Base-by-base conservation (phyloP, 2,113 vertebrate species). In the Lynx canadensis region DNA sequence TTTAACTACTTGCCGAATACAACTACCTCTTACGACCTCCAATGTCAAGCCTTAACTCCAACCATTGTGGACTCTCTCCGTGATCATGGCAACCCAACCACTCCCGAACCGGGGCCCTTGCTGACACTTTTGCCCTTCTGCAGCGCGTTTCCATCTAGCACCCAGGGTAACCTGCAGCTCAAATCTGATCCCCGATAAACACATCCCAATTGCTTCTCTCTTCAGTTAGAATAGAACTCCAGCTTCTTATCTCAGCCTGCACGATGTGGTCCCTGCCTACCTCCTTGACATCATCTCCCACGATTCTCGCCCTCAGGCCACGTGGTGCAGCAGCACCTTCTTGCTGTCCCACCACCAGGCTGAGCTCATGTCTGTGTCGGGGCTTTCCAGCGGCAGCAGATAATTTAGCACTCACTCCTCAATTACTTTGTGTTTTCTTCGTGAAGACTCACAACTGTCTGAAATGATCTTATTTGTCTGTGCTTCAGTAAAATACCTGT, bases 321-420 rank as follows among this genome's bases (percentile, higher is more conserved):
- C 10, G 0, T 0, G 5, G 36, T 45, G n/a, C 2, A n/a, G 25
- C 10, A 19, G 23, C 1, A 5, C 14, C 1, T 0, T 8, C n/a
- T 89, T 65, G 41, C 57, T 36, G 25, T 29, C 78, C 36, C 48
- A 68, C 5, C 36, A 36, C 6, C 60, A 38, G 60, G 19, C 48
- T 50, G 83, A 60, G 48, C 27, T 60, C 68, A 33, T 1, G 18
- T 31, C 45, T 29, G 4, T 33, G 5, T 66, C 45, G 65, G 68
- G 6, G 23, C 27, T 52, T 36, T 48, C 65, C 4, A 71, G 55
- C 7, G 27, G 19, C 9, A 69, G 91, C 69, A 63, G 79, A 33
- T 71, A 60, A 57, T 78, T 68, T 38, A n/a, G 73, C n/a, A 23
- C 33, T 21, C 38, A 3, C 38, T 50, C 50, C 52, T 19, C 19